phyloP scores from a whole-genome alignment of 1,140 invertebrate species.

The Zaprionus tsacasi region DNA sequence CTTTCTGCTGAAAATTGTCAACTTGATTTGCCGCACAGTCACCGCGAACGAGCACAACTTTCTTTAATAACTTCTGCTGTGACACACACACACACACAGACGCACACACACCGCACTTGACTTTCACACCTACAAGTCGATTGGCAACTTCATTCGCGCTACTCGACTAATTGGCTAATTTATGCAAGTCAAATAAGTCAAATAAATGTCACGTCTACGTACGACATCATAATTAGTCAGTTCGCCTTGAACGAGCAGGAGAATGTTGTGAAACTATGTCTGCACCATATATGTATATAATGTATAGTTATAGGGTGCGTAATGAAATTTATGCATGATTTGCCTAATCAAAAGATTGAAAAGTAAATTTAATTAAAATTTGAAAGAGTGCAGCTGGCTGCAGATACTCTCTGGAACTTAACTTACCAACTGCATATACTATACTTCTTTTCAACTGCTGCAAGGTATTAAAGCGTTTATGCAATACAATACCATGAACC shows the following conservation, averaged over 20 bases:
- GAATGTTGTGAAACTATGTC: conserved; percentile 29
- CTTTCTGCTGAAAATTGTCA: not conserved
- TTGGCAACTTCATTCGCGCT: conserved; percentile 66
- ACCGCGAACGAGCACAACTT: not conserved
- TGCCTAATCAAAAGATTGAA: conserved; percentile 8
- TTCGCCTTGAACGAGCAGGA: conserved; percentile 38
- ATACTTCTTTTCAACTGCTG: no score
- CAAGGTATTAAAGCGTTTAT: no score
- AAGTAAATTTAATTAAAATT: conserved; percentile 28
- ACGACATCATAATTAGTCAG: conserved; percentile 65
- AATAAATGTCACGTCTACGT: conserved; percentile 79
- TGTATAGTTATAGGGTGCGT: not conserved
- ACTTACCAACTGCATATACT: no score
- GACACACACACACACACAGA: not conserved
- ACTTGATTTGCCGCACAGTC: conserved; percentile 9
- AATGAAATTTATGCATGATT: conserved; percentile 65
- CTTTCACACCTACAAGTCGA: conserved; percentile 28
- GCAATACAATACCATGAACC: no score
- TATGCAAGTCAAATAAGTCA: conserved; percentile 79
- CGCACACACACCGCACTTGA: not conserved
- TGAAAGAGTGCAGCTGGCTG: not conserved
- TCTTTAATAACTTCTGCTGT: conserved; percentile 15
- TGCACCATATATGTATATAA: not conserved
- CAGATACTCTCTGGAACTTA: no score
- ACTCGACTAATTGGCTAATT: conserved; percentile 77